Evolutionary conservation across 2,797 vertebrate species (phyloP).

Genomic region (Ptychadena robeensis): DNA sequence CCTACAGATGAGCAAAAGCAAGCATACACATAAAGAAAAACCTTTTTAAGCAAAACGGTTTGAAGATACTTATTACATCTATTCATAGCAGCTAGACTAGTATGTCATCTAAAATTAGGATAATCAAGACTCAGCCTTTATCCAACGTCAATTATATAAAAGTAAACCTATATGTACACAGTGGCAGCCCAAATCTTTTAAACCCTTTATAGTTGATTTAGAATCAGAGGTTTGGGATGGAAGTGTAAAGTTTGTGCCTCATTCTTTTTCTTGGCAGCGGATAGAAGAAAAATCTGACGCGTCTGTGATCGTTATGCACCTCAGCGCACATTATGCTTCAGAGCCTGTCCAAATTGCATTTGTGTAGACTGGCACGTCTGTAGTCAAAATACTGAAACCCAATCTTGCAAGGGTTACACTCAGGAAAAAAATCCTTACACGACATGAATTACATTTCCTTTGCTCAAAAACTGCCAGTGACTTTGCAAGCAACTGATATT

Average conservation of each 20-base stretch:
- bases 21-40: too few species aligned
- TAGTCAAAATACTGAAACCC: conserved; percentile 48
- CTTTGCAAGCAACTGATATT: conserved; percentile 53
- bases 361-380: conserved; percentile 54
- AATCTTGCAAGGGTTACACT: conserved; percentile 49
- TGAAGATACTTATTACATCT: too few species aligned
- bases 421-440: conserved; percentile 37
- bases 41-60: too few species aligned
- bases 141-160: conserved; percentile 1
- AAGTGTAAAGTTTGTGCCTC: conserved; percentile 51
- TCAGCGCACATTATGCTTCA: conserved; percentile 54
- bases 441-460: conserved; percentile 54
- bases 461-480: conserved; percentile 43
- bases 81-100: too few species aligned
- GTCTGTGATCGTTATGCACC: conserved; percentile 51
- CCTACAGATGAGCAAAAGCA: too few species aligned
- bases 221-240: conserved; percentile 32
- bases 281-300: conserved; percentile 29
- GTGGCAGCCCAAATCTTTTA: conserved; percentile 31
- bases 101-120: too few species aligned
- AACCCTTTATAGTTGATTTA: conserved; percentile 30
- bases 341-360: conserved; percentile 51
- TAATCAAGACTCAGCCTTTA: not conserved
- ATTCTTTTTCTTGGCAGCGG: conserved; percentile 48
- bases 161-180: conserved; percentile 18